Percentiles rank a stretch among this genome's conserved stretches.
Conservation (phyloP, 2,797 vertebrate species). For the Etheostoma nigrum region DNA sequence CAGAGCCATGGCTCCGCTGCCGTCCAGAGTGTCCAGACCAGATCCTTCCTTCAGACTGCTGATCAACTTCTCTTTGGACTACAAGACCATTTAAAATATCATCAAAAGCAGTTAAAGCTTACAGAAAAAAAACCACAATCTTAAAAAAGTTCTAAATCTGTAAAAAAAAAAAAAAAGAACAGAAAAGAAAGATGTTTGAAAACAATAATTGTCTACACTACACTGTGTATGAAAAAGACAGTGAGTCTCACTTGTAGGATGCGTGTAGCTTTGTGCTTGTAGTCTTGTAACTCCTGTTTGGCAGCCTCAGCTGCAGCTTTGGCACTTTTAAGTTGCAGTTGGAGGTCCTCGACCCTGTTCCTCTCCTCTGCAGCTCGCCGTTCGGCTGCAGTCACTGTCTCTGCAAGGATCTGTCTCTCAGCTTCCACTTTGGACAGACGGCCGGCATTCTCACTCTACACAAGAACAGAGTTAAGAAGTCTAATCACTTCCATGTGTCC, state of each 20-base stretch:
- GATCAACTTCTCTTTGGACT: constrained; percentile 99
- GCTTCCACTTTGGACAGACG: constrained; percentile 90
- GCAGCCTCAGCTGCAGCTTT: constrained; percentile 86
- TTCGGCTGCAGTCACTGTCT: constrained; percentile 89
- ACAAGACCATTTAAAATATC: constrained; percentile 23
- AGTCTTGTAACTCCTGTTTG: constrained; percentile 94
- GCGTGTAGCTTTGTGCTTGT: constrained; percentile 97
- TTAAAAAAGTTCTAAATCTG: not conserved
- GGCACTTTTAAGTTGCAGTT: constrained; percentile 89
- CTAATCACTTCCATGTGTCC: not conserved
- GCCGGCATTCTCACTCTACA: constrained; percentile 89
- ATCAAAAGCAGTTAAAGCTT: not conserved
- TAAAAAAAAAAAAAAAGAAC: too few relatives aligned
- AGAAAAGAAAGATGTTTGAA: too few relatives aligned
- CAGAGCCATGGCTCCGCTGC: constrained; percentile 82
- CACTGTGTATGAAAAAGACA: not conserved
- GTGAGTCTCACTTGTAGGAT: constrained; percentile 90
- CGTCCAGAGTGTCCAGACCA: constrained; percentile 92
- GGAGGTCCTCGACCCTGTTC: constrained; percentile 89
- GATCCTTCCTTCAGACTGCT: constrained; percentile 98
- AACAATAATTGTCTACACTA: not conserved
- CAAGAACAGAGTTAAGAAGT: not conserved
- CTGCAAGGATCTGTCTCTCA: constrained; percentile 93
- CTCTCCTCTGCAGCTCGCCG: constrained; percentile 91
- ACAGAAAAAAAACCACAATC: not conserved